Percentiles rank a stretch among this genome's conserved stretches.
These are phyloP conservation scores for Esox niger DNA, from an alignment of 2,113 vertebrate genomes.

Conservation along the genomic window DNA sequence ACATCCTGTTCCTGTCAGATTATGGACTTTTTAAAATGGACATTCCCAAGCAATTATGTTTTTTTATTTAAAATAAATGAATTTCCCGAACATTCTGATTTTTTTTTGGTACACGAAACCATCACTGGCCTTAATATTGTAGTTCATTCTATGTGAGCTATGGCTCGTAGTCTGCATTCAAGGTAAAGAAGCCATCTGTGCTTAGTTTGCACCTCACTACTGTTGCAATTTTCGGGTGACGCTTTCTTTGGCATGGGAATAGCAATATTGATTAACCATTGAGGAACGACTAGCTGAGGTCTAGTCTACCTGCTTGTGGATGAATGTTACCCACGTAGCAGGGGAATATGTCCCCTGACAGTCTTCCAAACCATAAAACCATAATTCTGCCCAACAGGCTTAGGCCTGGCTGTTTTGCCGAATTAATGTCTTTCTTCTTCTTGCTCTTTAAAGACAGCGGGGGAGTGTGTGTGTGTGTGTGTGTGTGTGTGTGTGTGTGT, in stretches of 20 bases:
- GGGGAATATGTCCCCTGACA: conserved; percentile 19
- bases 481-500: conserved; percentile 14
- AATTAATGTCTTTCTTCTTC: conserved; percentile 17
- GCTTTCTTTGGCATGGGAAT: background rate
- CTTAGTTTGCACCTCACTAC: too few relatives aligned
- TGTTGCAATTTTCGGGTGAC: background rate
- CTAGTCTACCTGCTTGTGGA: background rate
- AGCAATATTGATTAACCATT: too few relatives aligned
- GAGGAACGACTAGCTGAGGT: too few relatives aligned
- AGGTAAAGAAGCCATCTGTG: background rate
- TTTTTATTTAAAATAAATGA: too few relatives aligned
- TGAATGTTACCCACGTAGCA: conserved; percentile 3
- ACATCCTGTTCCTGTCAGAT: too few relatives aligned
- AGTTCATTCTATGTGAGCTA: too few relatives aligned
- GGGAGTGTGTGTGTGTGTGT: conserved; percentile 14
- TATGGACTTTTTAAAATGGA: too few relatives aligned
- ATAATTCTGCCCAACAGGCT: conserved; percentile 20
- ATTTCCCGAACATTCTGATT: too few relatives aligned
- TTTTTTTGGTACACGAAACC: too few relatives aligned
- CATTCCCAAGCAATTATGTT: too few relatives aligned
- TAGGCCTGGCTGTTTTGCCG: conserved; percentile 13
- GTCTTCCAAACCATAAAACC: conserved; percentile 14
- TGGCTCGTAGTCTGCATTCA: background rate
- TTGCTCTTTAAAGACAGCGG: conserved; percentile 31
- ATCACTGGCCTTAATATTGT: too few relatives aligned